Evolutionary conservation across 2,113 vertebrate species (phyloP), one percentile per base, ranked within the genome.

Genomic region (Pterocles gutturalis): DNA sequence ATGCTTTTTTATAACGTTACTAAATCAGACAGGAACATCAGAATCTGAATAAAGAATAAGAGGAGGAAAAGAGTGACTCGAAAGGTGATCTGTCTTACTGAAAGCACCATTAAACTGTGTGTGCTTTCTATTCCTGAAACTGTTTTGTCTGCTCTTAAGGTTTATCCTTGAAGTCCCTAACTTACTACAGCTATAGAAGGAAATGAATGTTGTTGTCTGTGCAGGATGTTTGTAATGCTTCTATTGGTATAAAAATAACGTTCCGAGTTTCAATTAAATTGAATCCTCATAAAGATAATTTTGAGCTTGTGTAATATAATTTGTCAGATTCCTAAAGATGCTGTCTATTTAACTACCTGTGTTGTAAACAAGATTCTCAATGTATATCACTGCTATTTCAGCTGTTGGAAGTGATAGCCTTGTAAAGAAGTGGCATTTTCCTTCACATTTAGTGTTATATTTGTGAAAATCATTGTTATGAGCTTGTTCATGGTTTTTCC

Each of bases 141-240:
- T 83, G 43, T 83, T 97, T 96, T 95, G 87, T 64, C 11, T 90
- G 38, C 34, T 77, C 7, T 87, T 84, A 71, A 83, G n/a, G 36
- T 83, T 96, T 96, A 90, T 95, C 92, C 79, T 86, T 95, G 83
- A 87, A 71, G 66, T 64, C 55, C 15, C 78, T 76, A 81, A 60
- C 43, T 86, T 48, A 41, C 26, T 66, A 31, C 18, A 57, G 83
- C 89, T 64, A 84, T 53, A 64, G 87, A 71, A 97, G 91, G 96
- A 97, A 96, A 95, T 62, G 57, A 93, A 79, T 62, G 36, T 19
- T 86, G 66, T 77, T 82, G 69, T 73, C 62, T 72, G 76, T 26
- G 67, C 93, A 96, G 96, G 93, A 96, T 94, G 86, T 96, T 83
- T 94, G 75, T 70, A 71, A 24, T 71, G 75, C 31, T 85, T 85